Evolutionary conservation across 2,113 vertebrate genomes (phyloP).

Genomic region (Engystomops pustulosus): DNA sequence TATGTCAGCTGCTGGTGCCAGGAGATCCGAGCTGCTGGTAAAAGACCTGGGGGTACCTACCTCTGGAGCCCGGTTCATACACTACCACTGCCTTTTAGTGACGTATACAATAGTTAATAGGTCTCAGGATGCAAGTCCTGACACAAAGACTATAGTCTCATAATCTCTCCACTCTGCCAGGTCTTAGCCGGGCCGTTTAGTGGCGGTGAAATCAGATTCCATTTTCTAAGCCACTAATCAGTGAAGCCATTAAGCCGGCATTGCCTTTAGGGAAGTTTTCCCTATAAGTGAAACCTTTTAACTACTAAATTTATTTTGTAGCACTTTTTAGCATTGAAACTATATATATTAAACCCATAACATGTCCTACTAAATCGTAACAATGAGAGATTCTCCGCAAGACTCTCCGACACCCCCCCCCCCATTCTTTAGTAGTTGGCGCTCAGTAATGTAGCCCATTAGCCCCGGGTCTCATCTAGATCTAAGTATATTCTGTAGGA

Average conservation of each 20-base stretch:
- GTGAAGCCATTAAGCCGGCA: background rate
- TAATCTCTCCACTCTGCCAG: background rate
- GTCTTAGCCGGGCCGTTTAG: no score
- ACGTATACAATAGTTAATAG: background rate
- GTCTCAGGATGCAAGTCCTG: background rate
- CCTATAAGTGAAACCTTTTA: conserved; percentile 3
- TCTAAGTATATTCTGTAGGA: conserved; percentile 15
- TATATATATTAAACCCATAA: background rate
- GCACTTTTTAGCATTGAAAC: background rate
- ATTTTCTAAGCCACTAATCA: conserved; percentile 26
- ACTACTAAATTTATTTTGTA: conserved; percentile 10
- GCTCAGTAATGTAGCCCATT: conserved; percentile 7
- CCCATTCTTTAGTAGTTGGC: conserved; percentile 10
- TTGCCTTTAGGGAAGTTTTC: background rate
- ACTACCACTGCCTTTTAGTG: background rate
- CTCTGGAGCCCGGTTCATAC: background rate
- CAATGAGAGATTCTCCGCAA: background rate
- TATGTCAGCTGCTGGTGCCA: background rate
- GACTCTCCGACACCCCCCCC: background rate
- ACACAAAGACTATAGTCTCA: background rate
- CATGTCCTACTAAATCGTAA: background rate
- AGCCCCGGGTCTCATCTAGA: background rate
- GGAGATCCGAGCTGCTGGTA: background rate
- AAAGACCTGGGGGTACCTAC: background rate
- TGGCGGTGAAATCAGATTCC: background rate